Conservation (phyloP, 2,888 invertebrate genomes). For the Lacanobia wlatinum region DNA sequence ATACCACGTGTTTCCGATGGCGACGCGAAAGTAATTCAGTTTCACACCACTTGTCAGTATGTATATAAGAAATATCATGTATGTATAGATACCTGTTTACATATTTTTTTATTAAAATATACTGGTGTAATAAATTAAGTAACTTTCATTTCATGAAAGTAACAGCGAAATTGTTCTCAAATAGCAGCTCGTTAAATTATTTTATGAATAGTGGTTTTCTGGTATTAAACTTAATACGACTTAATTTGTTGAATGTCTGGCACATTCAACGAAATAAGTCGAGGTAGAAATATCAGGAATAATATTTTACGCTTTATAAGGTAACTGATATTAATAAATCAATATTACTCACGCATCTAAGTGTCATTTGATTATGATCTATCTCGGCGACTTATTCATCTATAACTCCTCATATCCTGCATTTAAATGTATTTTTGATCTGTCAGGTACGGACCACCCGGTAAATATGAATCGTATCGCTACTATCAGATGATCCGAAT, state of each 20-base stretch:
- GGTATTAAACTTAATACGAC: constrained; percentile 6
- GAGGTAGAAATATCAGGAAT: background rate
- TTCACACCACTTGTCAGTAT: constrained; percentile 38
- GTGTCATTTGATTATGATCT: constrained; percentile 30
- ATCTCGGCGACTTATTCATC: constrained; percentile 38
- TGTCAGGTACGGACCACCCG: constrained; percentile 59
- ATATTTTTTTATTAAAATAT: background rate
- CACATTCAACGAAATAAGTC: constrained; percentile 3
- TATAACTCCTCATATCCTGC: constrained; percentile 46
- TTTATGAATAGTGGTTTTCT: constrained; percentile 22
- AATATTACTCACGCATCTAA: constrained; percentile 3
- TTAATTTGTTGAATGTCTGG: too few species aligned
- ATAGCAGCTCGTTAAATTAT: background rate
- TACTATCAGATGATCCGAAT: constrained; percentile 66
- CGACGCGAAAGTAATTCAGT: constrained; percentile 44
- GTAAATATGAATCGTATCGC: constrained; percentile 53
- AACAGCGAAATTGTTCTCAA: background rate
- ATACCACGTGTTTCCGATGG: constrained; percentile 47
- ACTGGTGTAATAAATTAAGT: background rate
- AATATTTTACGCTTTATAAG: background rate
- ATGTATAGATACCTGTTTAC: background rate
- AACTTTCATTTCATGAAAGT: constrained; percentile 1
- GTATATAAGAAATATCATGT: background rate
- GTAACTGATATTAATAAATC: constrained; percentile 11
- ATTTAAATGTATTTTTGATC: constrained; percentile 27